phyloP scores from a whole-genome alignment of 1,140 invertebrate genomes.

The Meloidogyne hapla region DNA sequence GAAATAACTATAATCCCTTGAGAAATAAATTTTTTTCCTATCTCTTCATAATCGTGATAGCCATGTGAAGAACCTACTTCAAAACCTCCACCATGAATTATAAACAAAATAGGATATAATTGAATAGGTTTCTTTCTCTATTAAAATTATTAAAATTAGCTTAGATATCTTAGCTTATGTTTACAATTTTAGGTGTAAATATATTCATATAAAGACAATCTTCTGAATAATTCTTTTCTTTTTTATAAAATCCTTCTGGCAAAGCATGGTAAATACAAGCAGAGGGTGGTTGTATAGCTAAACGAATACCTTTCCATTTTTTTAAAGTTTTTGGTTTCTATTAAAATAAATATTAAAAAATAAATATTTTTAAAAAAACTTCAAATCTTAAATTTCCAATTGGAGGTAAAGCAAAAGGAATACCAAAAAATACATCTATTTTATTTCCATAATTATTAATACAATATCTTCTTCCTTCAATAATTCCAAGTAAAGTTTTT shows the following conservation, averaged over 20 bases:
- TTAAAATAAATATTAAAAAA: constrained; percentile 11
- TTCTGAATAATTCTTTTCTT: constrained; percentile 71
- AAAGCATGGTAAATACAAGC: constrained; percentile 37
- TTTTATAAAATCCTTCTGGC: constrained; percentile 6
- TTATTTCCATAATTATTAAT: neutral
- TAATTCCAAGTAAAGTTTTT: neutral
- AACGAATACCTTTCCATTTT: constrained; percentile 29
- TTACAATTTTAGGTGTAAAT: constrained; percentile 73
- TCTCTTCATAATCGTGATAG: neutral
- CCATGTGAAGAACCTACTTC: neutral
- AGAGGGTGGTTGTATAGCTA: constrained; percentile 19
- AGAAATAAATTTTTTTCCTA: constrained; percentile 12
- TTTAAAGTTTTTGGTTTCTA: constrained; percentile 38
- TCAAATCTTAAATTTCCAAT: constrained; percentile 29
- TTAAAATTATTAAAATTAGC: no score
- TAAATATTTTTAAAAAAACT: constrained; percentile 7
- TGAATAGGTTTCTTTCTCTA: neutral
- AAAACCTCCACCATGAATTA: constrained; percentile 29
- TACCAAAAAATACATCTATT: constrained; percentile 29
- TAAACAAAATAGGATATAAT: constrained; percentile 24
- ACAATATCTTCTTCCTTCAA: neutral
- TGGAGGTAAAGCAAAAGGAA: constrained; percentile 27
- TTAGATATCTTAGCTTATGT: no score
- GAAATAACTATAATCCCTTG: constrained; percentile 17
- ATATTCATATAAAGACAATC: constrained; percentile 95